Percentiles rank a stretch among this genome's conserved stretches.
Conservation (phyloP, 1,140 invertebrate genomes). For the Zaprionus inermis region DNA sequence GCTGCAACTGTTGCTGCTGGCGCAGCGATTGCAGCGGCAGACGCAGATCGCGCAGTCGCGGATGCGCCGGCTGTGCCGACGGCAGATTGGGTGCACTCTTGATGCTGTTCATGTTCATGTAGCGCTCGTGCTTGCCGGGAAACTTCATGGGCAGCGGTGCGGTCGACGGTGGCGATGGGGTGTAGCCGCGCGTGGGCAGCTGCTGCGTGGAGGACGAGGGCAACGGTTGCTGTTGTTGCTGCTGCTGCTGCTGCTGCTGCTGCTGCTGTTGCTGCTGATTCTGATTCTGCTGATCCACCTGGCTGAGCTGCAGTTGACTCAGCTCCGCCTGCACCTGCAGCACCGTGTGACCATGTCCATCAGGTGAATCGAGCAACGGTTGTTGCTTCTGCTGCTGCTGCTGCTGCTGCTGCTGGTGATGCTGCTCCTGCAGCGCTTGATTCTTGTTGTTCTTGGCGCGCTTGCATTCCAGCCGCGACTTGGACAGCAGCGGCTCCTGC, state of each 20-base stretch:
- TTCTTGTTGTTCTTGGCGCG: slow-evolving; percentile 80
- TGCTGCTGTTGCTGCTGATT: slow-evolving; percentile 57
- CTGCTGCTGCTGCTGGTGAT: slow-evolving; percentile 20
- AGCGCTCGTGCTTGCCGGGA: slow-evolving; percentile 86
- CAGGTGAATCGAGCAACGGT: slow-evolving; percentile 22
- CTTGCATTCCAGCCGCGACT: slow-evolving; percentile 75
- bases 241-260: background rate
- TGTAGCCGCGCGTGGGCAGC: slow-evolving; percentile 86
- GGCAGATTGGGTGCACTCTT: slow-evolving; percentile 91
- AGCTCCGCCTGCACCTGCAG: slow-evolving; percentile 85
- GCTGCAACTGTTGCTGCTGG: slow-evolving; percentile 86
- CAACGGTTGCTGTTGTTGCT: background rate
- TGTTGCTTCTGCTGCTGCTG: slow-evolving; percentile 19
- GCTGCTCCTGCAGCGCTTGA: slow-evolving; percentile 72
- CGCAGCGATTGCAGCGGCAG: slow-evolving; percentile 86
- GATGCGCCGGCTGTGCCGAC: slow-evolving; percentile 88
- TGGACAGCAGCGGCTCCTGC: slow-evolving; percentile 30
- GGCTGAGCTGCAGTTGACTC: slow-evolving; percentile 84
- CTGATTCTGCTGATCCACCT: slow-evolving; percentile 69
- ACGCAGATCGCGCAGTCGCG: slow-evolving; percentile 88
- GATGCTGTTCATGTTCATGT: slow-evolving; percentile 91
- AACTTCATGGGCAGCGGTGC: slow-evolving; percentile 92
- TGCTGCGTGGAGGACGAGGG: slow-evolving; percentile 83
- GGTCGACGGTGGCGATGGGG: slow-evolving; percentile 91
- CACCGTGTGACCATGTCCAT: slow-evolving; percentile 54